A percentile compares a stretch with the other conserved stretches of the same genome.
Conservation (phyloP, 2,113 vertebrate species). For the Cyanoderma ruficeps region DNA sequence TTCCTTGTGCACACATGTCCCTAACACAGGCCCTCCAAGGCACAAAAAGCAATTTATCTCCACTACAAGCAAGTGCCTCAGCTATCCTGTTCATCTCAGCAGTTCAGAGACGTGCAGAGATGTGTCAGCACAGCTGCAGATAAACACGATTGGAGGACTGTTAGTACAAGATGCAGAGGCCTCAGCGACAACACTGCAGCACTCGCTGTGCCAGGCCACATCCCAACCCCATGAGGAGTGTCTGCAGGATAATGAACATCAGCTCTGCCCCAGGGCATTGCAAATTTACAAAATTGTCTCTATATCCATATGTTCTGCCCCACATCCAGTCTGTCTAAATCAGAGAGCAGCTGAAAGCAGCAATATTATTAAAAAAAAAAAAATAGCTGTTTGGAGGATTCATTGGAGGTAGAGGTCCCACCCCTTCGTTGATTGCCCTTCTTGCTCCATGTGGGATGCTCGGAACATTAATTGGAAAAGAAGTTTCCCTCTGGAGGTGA, state of each 20-base stretch:
- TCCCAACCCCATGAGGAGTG: background rate
- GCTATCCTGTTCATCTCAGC: background rate
- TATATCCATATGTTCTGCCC: background rate
- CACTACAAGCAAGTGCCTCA: background rate
- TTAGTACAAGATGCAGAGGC: background rate
- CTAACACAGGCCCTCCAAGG: background rate
- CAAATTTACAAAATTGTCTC: constrained; percentile 15
- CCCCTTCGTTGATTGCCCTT: constrained; percentile 8
- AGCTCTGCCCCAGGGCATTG: constrained; percentile 1
- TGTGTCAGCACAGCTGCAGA: background rate
- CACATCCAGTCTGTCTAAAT: constrained; percentile 30
- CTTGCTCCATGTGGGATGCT: constrained; percentile 14
- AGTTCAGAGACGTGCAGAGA: background rate
- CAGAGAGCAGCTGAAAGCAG: constrained; percentile 50
- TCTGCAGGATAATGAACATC: background rate
- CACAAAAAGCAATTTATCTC: background rate
- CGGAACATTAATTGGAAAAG: constrained; percentile 67
- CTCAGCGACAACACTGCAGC: background rate
- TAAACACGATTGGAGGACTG: background rate
- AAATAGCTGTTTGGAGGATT: constrained; percentile 51
- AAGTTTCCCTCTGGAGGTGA: constrained; percentile 72
- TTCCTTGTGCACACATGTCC: background rate
- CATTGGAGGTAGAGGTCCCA: constrained; percentile 24
- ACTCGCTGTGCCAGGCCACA: background rate
- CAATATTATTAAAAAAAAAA: background rate